These are phyloP conservation scores for Brachionus sp. DNA, from an alignment of 1,140 invertebrate species.

Conservation along the genomic window DNA sequence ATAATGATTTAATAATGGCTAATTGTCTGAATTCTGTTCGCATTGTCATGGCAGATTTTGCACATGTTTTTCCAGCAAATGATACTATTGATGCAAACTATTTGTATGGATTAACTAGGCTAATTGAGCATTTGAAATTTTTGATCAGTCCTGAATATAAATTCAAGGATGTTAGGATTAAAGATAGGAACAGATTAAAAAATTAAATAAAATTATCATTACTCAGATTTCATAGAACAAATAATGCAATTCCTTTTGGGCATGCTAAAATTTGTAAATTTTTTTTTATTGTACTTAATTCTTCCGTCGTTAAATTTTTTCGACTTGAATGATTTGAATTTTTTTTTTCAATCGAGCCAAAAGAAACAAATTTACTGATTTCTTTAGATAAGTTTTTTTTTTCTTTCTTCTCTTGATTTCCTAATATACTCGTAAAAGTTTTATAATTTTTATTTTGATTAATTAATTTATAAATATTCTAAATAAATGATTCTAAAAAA, in stretches of 20 bases:
- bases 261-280: neutral
- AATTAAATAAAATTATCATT: neutral
- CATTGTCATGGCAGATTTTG: constrained; percentile 46
- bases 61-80: constrained; percentile 41
- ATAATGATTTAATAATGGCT: constrained; percentile 14
- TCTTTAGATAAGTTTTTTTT: neutral
- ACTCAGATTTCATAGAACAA: neutral
- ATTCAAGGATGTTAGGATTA: constrained; percentile 30
- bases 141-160: constrained; percentile 11
- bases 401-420: neutral
- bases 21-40: neutral
- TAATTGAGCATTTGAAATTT: constrained; percentile 25
- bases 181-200: neutral
- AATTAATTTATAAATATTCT: neutral
- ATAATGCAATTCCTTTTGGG: neutral
- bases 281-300: neutral
- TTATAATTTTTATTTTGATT: neutral
- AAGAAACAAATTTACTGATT: neutral
- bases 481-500: neutral
- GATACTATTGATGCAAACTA: constrained; percentile 2
- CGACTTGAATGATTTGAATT: neutral
- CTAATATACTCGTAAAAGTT: neutral
- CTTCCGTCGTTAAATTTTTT: neutral
- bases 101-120: neutral
- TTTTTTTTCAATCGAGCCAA: neutral